A percentile compares a stretch with the other conserved stretches of the same genome.
Evolutionary conservation across 2,113 vertebrate genomes (phyloP).

Genomic region (Xiphorhynchus elegans): DNA sequence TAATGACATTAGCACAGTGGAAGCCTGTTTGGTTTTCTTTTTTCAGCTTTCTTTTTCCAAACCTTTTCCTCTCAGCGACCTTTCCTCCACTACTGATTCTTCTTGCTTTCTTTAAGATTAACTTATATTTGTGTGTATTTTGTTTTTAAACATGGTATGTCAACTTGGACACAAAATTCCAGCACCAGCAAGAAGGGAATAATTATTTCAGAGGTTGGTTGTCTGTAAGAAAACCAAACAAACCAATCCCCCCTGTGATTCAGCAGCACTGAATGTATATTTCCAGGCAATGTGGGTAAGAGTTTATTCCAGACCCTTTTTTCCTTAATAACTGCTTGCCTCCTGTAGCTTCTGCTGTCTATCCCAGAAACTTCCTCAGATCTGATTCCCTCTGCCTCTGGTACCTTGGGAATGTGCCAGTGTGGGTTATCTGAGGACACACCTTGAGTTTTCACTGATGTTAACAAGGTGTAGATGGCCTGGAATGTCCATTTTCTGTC

Average conservation of each 20-base stretch:
- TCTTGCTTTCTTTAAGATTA: neutral
- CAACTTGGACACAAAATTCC: conserved; percentile 1
- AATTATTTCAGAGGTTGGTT: conserved; percentile 12
- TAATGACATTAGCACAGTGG: neutral
- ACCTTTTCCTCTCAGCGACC: neutral
- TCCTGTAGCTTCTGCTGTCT: neutral
- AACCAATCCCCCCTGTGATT: neutral
- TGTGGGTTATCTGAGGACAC: neutral
- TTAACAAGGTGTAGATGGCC: neutral
- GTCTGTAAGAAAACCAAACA: neutral
- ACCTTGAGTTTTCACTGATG: neutral
- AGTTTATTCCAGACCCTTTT: neutral
- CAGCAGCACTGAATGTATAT: neutral
- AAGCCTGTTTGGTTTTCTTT: neutral
- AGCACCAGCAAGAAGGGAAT: conserved; percentile 1
- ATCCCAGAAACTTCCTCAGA: neutral
- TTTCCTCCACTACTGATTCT: neutral
- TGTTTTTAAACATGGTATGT: neutral
- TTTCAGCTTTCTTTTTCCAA: neutral
- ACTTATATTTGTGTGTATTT: neutral
- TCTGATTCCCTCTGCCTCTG: neutral
- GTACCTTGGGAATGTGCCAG: neutral
- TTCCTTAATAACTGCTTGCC: neutral
- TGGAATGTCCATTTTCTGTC: neutral
- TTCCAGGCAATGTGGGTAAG: conserved; percentile 6